Conservation (phyloP, 2,888 invertebrate species). For the Eristalis tenax region DNA sequence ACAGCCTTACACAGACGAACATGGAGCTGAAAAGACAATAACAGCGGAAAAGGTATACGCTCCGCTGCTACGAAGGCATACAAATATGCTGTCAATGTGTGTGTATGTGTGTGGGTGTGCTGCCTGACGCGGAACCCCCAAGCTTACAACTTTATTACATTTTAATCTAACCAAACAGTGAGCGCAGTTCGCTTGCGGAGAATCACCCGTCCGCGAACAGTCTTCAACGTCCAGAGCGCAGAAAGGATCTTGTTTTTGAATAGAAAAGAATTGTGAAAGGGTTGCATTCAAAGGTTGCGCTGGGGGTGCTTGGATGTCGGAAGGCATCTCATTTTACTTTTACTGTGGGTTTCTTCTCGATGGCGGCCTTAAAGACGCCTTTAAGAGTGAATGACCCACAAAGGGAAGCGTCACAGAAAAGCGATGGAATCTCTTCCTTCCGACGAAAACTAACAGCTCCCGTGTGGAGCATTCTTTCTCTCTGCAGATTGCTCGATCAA, state of each 20-base stretch:
- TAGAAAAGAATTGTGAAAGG: neutral
- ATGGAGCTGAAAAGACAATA: constrained; percentile 1
- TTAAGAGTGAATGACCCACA: neutral
- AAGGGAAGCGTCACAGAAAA: neutral
- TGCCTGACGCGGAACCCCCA: constrained; percentile 25
- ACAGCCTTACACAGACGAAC: constrained; percentile 15
- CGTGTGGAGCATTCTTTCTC: too few relatives aligned
- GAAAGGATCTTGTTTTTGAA: constrained; percentile 49
- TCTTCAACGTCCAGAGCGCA: constrained; percentile 29
- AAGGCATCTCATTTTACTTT: neutral
- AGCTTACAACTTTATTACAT: constrained; percentile 61
- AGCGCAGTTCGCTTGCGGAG: constrained; percentile 14
- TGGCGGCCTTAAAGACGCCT: neutral
- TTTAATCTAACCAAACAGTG: constrained; percentile 66
- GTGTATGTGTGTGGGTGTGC: constrained; percentile 22
- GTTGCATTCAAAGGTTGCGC: neutral
- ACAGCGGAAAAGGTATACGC: constrained; percentile 1
- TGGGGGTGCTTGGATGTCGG: neutral
- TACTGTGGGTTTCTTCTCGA: neutral
- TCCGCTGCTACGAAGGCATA: neutral
- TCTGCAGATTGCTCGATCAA: too few relatives aligned
- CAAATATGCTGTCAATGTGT: neutral
- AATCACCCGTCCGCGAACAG: constrained; percentile 27
- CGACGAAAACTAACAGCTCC: too few relatives aligned
- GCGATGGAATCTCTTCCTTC: neutral